Base-by-base conservation (phyloP, 1,140 invertebrate species). In the Drosophila ananassae region DNA sequence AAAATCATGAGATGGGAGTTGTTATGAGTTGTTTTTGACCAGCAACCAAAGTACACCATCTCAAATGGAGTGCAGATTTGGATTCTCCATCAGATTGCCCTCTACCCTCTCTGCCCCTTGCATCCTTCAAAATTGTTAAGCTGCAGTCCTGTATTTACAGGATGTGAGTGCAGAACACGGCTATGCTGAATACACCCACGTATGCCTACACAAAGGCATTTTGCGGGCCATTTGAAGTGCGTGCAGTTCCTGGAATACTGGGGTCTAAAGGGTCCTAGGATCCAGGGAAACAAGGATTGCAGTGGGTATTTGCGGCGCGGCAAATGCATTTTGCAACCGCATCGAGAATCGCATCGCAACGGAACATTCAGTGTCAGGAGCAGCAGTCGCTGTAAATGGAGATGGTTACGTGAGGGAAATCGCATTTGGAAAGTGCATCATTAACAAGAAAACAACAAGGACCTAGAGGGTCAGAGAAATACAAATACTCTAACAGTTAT, bases 281-380 rank as follows among this genome's bases (percentile, higher is more conserved):
- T 47, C 44, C 44, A 2, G 9, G 52, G 6, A 22, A 41, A 21
- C 41, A 10, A 12, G 21, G 3, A 52, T 30, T 60, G 8, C 9
- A 22, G 25, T 4, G 10, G 47, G 25, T n/a, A n/a, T 8, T 37
- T 63, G 63, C 34, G 46, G 46, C 21, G 24, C 44, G 50, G 60
- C 28, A 85, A 87, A 87, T 77, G 64, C 81, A 66, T 79, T 77
- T 73, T 46, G 51, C 56, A 76, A 76, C 73, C 63, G 37, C 52
- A 76, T 28, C 71, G 39, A 21, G 12, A 22, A 47, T 55, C n/a
- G 12, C 28, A 47, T 55, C n/a, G 44, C 9, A 63, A 63, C 32
- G 44, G 3, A 25, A 44, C 46, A 12, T 32, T 51, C 22, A 13
- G 59, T 57, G 37, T 60, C 32, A 28, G 25, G 37, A 57, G 34